Evolutionary conservation across 1,140 invertebrate genomes (phyloP).

Genomic region (Phortica variegata): DNA sequence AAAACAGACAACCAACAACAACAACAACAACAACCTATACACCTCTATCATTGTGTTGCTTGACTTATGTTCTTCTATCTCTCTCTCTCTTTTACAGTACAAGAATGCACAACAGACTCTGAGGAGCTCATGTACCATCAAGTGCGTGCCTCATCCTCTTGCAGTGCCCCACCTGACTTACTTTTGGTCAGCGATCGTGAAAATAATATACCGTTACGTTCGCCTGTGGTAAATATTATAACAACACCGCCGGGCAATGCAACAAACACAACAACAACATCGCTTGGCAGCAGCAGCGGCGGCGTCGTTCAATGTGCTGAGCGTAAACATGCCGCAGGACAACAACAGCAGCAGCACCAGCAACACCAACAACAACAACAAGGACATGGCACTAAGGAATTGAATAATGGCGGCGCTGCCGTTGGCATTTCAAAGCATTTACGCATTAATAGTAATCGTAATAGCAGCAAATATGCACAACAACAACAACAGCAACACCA

Average conservation of each 20-base stretch:
- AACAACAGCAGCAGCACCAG: slow-evolving; percentile 28
- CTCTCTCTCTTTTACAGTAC: slow-evolving; percentile 33
- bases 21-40: too few species aligned
- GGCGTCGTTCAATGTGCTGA: too few species aligned
- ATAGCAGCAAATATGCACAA: slow-evolving; percentile 41
- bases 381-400: slow-evolving; percentile 20
- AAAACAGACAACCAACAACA: slow-evolving; percentile 21
- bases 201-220: slow-evolving; percentile 51
- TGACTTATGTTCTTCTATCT: slow-evolving; percentile 1
- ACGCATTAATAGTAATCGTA: slow-evolving; percentile 6
- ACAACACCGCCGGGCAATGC: slow-evolving; percentile 43
- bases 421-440: too few species aligned
- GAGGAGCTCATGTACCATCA: slow-evolving; percentile 57
- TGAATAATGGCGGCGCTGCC: slow-evolving; percentile 23
- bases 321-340: slow-evolving; percentile 29
- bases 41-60: slow-evolving; percentile 8
- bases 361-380: slow-evolving; percentile 32
- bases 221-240: slow-evolving; percentile 53
- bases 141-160: slow-evolving; percentile 54
- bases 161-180: slow-evolving; percentile 55
- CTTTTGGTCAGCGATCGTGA: slow-evolving; percentile 56
- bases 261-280: slow-evolving; percentile 15
- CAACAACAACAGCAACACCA: slow-evolving; percentile 14
- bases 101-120: slow-evolving; percentile 57
- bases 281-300: slow-evolving; percentile 11